A percentile compares a stretch with the other conserved stretches of the same genome.
Evolutionary conservation across 1,140 invertebrate species (phyloP).

Genomic region (Drosophila neocordata): DNA sequence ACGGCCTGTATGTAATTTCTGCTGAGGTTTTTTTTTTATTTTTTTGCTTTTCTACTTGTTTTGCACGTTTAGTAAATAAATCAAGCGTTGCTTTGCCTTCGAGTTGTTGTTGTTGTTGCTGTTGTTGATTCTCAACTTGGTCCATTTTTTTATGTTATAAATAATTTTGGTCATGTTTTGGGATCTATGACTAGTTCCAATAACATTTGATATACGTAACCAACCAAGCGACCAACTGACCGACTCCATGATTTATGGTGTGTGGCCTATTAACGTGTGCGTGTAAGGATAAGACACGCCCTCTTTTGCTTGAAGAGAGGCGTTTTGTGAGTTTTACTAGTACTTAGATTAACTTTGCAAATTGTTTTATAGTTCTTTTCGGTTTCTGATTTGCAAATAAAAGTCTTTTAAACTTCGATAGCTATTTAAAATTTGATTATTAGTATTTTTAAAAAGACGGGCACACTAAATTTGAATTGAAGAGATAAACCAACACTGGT

Average conservation of each 20-base stretch:
- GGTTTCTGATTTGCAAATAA: neutral
- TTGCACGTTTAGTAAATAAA: constrained; percentile 81
- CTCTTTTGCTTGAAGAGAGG: neutral
- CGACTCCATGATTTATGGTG: constrained; percentile 70
- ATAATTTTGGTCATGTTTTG: constrained; percentile 67
- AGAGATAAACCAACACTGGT: too few relatives aligned
- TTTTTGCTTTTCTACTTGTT: constrained; percentile 20
- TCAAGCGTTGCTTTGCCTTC: constrained; percentile 64
- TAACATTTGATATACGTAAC: constrained; percentile 2
- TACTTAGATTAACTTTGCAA: too few relatives aligned
- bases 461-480: too few relatives aligned
- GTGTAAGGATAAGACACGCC: constrained; percentile 5
- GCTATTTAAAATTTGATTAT: too few relatives aligned
- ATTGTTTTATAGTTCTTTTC: too few relatives aligned
- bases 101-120: neutral
- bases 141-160: constrained; percentile 73
- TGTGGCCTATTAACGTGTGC: constrained; percentile 47
- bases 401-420: neutral
- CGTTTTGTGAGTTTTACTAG: neutral
- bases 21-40: constrained; percentile 51
- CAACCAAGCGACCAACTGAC: constrained; percentile 9
- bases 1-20: constrained; percentile 66
- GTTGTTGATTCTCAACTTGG: constrained; percentile 22
- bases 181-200: constrained; percentile 15
- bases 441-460: too few relatives aligned